Evolutionary conservation across 2,113 vertebrate species (phyloP).

Genomic region (Pan troglodytes): DNA sequence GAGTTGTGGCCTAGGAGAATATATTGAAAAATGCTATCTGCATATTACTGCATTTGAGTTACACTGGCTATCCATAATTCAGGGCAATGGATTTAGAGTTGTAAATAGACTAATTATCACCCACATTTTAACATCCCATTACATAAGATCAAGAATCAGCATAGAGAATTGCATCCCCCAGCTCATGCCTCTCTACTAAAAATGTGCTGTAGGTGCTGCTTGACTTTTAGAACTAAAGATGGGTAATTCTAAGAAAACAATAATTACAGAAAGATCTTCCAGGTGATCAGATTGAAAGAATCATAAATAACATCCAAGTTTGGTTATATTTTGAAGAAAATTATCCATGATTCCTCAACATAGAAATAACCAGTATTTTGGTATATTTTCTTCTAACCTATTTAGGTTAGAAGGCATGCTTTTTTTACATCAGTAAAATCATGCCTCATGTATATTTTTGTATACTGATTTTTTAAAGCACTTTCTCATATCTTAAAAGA

Average conservation of each 20-base stretch:
- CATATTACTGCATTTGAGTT: neutral
- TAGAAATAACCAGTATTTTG: neutral
- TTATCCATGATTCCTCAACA: neutral
- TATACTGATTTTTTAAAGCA: neutral
- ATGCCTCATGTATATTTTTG: neutral
- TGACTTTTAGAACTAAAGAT: neutral
- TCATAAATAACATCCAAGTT: neutral
- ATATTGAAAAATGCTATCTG: neutral
- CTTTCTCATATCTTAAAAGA: neutral
- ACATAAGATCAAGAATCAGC: neutral
- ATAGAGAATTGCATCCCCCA: neutral
- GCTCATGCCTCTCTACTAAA: neutral
- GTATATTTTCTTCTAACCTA: neutral
- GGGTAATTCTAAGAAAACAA: neutral
- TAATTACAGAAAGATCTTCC: neutral
- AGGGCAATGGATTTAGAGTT: neutral
- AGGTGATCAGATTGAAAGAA: neutral
- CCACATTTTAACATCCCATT: neutral
- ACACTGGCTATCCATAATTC: neutral
- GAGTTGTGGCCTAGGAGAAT: neutral
- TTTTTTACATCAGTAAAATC: neutral
- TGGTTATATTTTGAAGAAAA: neutral
- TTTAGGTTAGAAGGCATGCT: neutral
- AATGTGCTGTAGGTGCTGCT: neutral
- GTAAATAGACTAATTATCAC: neutral